These are phyloP conservation scores for Leptinotarsa juncta DNA, from an alignment of 2,888 invertebrate genomes.

Conservation along the genomic window DNA sequence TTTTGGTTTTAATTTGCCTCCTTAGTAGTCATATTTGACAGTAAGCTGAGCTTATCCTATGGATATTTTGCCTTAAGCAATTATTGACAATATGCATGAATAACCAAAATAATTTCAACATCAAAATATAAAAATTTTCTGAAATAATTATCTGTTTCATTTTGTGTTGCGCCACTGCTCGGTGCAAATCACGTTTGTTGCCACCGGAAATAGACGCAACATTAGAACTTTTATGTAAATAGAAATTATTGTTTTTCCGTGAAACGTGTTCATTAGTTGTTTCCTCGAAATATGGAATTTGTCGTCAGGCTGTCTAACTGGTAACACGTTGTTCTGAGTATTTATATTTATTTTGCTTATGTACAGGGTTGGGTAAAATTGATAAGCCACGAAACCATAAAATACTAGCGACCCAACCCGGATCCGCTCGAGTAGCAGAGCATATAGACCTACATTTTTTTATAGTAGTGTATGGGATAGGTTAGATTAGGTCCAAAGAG, in stretches of 20 bases:
- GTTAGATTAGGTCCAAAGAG: too few relatives aligned
- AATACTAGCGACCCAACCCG: too few relatives aligned
- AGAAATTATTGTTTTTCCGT: slow-evolving; percentile 29
- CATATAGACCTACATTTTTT: too few relatives aligned
- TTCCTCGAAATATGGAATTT: slow-evolving; percentile 35
- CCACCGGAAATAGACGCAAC: slow-evolving; percentile 22
- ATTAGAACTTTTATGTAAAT: slow-evolving; percentile 24
- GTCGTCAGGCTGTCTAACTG: slow-evolving; percentile 36
- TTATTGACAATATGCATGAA: too few relatives aligned
- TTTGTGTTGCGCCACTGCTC: background rate
- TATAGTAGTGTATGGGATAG: too few relatives aligned
- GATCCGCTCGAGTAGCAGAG: too few relatives aligned
- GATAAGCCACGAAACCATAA: background rate
- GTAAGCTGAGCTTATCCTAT: too few relatives aligned
- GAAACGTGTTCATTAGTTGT: slow-evolving; percentile 28
- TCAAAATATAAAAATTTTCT: too few relatives aligned
- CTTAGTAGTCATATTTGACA: too few relatives aligned
- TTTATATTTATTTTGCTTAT: slow-evolving; percentile 15
- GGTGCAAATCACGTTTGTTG: slow-evolving; percentile 11
- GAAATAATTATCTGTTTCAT: background rate
- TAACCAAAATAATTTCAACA: too few relatives aligned
- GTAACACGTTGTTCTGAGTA: slow-evolving; percentile 16
- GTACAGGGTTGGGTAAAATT: slow-evolving; percentile 5
- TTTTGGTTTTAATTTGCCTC: too few relatives aligned
- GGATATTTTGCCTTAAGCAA: too few relatives aligned